Evolutionary conservation across 2,797 vertebrate genomes (phyloP).

Genomic region (Poecilia gillii): DNA sequence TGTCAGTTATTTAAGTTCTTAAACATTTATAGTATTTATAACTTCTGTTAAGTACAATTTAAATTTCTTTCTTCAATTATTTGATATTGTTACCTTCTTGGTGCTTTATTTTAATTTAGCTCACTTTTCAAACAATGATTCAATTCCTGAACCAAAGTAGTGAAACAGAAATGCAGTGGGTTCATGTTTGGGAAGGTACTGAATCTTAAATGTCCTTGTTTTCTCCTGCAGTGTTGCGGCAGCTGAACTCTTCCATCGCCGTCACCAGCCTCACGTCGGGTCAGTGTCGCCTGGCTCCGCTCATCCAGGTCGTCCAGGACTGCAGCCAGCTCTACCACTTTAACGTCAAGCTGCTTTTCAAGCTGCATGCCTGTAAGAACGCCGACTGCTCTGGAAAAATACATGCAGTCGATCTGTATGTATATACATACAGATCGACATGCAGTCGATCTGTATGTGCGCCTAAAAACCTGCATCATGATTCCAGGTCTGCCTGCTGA

Average conservation of each 20-base stretch:
- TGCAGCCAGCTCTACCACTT: constrained; percentile 98
- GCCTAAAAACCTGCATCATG: constrained; percentile 11
- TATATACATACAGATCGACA: no score
- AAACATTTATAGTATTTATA: background rate
- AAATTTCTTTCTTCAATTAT: background rate
- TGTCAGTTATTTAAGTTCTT: background rate
- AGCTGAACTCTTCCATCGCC: constrained; percentile 94
- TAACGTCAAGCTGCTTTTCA: constrained; percentile 94
- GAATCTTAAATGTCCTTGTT: constrained; percentile 15
- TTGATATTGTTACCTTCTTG: background rate
- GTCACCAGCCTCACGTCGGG: constrained; percentile 93
- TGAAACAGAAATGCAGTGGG: background rate
- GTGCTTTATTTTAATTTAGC: background rate
- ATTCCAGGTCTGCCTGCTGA: constrained; percentile 91
- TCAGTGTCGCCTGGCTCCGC: constrained; percentile 94
- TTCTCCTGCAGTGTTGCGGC: constrained; percentile 81
- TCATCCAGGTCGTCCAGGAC: constrained; percentile 97
- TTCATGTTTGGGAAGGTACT: background rate
- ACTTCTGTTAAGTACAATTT: background rate
- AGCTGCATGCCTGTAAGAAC: constrained; percentile 94
- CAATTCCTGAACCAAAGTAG: background rate
- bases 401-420: background rate
- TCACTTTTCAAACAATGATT: background rate
- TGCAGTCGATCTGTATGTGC: background rate
- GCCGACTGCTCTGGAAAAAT: background rate